A percentile compares a stretch with the other conserved stretches of the same genome.
Evolutionary conservation across 2,113 vertebrate species (phyloP).

Genomic region (Himantopus leucocephalus): DNA sequence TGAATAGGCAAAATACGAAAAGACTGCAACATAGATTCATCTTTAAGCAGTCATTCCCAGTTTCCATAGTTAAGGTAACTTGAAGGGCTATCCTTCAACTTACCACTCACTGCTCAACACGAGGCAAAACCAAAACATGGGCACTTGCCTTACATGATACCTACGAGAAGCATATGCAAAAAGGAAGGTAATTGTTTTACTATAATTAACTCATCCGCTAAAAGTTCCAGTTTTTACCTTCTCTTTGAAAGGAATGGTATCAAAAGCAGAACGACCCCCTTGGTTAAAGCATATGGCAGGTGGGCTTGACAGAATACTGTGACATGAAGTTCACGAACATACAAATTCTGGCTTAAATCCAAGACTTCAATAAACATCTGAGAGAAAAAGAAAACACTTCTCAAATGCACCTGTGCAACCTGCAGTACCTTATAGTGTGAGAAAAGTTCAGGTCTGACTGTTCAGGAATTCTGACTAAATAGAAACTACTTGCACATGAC

Average conservation of each 20-base stretch:
- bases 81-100: neutral
- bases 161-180: neutral
- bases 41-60: neutral
- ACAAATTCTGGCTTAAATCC: neutral
- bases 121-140: neutral
- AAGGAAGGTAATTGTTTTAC: neutral
- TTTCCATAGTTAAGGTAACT: neutral
- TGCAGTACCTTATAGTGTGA: neutral
- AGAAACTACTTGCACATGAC: neutral
- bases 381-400: neutral
- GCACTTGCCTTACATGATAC: neutral
- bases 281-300: neutral
- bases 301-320: neutral
- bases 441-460: constrained; percentile 39
- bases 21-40: neutral
- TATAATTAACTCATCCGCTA: neutral
- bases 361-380: neutral
- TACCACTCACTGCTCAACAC: neutral
- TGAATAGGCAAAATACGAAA: neutral
- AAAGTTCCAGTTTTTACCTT: neutral
- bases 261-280: neutral
- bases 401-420: neutral
- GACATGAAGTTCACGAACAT: neutral
- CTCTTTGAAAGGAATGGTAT: neutral
- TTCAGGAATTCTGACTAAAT: constrained; percentile 26